Evolutionary conservation across 1,140 invertebrate species (phyloP).

Genomic region (Agraylea sexmaculata): DNA sequence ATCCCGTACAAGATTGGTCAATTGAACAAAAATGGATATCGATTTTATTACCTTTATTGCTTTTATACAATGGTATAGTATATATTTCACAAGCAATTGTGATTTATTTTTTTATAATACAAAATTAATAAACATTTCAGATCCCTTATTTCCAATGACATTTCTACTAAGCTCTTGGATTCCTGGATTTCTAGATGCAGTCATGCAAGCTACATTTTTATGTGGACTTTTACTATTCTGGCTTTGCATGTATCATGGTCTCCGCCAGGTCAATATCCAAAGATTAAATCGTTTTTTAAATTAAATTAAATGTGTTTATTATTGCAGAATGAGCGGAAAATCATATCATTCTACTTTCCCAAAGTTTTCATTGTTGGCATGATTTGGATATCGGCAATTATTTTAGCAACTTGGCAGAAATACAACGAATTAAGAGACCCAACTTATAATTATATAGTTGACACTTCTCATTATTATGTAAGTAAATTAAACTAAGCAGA

Average conservation of each 20-base stretch:
- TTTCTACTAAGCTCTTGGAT: constrained; percentile 84
- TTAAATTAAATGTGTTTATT: constrained; percentile 12
- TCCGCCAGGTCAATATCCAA: constrained; percentile 61
- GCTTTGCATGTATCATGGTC: constrained; percentile 88
- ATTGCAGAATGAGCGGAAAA: constrained; percentile 71
- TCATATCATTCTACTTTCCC: constrained; percentile 80
- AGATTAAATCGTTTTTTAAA: too few relatives aligned
- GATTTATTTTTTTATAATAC: neutral
- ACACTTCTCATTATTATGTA: constrained; percentile 81
- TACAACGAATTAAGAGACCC: constrained; percentile 83
- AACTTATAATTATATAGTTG: constrained; percentile 82
- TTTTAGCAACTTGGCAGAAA: constrained; percentile 79
- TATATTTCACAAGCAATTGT: constrained; percentile 7
- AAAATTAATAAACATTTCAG: constrained; percentile 39
- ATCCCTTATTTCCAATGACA: constrained; percentile 86
- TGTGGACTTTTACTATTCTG: constrained; percentile 83
- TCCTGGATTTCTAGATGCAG: constrained; percentile 78
- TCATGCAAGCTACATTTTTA: constrained; percentile 85
- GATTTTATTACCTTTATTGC: constrained; percentile 72
- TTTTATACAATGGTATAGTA: constrained; percentile 80
- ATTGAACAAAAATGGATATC: constrained; percentile 97
- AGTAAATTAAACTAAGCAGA: too few relatives aligned
- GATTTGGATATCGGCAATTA: constrained; percentile 77
- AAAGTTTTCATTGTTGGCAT: constrained; percentile 81
- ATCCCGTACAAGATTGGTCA: constrained; percentile 85